Base-by-base conservation (phyloP, 2,888 invertebrate species). In the Leptinotarsa tumamoca region DNA sequence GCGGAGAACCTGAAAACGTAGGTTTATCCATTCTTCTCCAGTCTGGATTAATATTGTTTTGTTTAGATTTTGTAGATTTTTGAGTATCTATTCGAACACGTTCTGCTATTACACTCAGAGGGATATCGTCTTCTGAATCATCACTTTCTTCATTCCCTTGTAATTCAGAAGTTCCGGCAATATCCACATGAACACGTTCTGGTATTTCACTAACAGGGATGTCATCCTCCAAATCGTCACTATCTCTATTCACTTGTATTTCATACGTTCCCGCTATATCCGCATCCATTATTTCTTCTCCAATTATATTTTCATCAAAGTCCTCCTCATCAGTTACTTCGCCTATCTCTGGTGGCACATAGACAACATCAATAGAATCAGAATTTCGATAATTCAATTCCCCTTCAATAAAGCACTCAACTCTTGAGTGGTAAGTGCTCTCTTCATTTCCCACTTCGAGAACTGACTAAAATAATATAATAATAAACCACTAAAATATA, bases 261-360 rank as follows among this genome's bases (percentile, higher is more conserved):
- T 76, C 70, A 70, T 73, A 76, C 17, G 73, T 76, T 66, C 73
- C 73, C 54, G 73, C 73, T 43, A 76, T 71, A 70, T 76, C 76
- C 54, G 67, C 68, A 58, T 76, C 67, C 50, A 75, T 21, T 51
- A 27, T 61, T 71, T 27, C 27, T 27, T 27, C 27, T 27, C 27
- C 27, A 5, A 27, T 27, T 27, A 27, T 27, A 27, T 27, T 27
- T 27, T 27, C 27, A 27, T 27, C 27, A 27, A 27, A 5, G 27
- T 27, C 5, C 5, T 27, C 27, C 27, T 27, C 27, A 27, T 27
- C 27, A 5, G 27, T 27, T 5, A 27, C 4, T 5, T 27, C 4
- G 27, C 23, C 75, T 72, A 5, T 72, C 68, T 58, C 75, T 72
- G 52, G 72, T 5, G 27, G 27, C 27, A 27, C 27, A 27, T 27